Evolutionary conservation across 64 coral and sea anemone genomes (phyloP).

Genomic region (Stichodactyla mertensii): DNA sequence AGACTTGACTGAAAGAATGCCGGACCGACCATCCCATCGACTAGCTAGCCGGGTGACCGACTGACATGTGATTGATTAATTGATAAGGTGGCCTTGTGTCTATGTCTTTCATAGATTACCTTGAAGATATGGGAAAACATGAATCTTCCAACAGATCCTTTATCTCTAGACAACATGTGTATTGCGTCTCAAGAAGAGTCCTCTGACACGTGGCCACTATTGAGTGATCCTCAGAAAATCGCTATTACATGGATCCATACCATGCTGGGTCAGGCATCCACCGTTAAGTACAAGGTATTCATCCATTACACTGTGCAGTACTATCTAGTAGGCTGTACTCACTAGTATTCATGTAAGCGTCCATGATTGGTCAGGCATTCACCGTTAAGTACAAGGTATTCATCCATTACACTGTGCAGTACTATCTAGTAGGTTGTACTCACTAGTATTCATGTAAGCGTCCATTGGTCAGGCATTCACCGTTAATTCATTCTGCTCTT

Average conservation of each 20-base stretch:
- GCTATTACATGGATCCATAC: constrained; percentile 72
- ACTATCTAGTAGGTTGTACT: no score
- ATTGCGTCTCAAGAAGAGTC: constrained; percentile 77
- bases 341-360: no score
- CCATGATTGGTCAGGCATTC: constrained; percentile 70
- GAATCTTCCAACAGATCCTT: constrained; percentile 60
- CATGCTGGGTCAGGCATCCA: constrained; percentile 69
- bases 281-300: constrained; percentile 90
- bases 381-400: constrained; percentile 92
- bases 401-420: background rate
- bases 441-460: no score
- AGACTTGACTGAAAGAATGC: background rate
- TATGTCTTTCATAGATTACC: constrained; percentile 37
- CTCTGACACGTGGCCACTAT: constrained; percentile 76
- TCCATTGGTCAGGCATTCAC: no score
- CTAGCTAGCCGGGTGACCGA: background rate
- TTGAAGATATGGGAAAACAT: constrained; percentile 78
- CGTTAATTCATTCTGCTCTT: no score
- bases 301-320: background rate
- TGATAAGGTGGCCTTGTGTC: background rate
- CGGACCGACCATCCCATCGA: no score
- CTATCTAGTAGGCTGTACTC: no score
- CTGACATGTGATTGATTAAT: background rate
- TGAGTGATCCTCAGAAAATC: constrained; percentile 87
- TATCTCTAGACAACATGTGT: constrained; percentile 85